These are phyloP conservation scores for Drosophila percnosoma DNA, from an alignment of 2,888 invertebrate genomes.

Conservation along the genomic window DNA sequence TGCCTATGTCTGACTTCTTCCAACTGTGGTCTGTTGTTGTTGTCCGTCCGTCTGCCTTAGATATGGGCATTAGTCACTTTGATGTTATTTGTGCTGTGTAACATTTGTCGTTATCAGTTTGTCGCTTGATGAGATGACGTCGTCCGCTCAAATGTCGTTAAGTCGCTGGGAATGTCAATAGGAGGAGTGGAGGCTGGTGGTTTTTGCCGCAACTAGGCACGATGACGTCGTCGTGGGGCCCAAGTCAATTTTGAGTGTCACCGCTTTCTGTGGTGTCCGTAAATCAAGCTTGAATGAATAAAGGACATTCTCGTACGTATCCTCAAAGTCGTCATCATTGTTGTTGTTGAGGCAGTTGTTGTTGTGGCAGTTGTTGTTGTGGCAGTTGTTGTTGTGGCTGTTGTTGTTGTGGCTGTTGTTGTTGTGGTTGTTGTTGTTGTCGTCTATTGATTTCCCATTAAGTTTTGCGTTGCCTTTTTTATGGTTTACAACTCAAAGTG, in stretches of 20 bases:
- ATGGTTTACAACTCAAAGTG: constrained; percentile 28
- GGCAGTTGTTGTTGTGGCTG: accelerated
- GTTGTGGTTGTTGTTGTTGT: background rate
- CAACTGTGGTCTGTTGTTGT: background rate
- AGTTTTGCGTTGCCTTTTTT: constrained; percentile 64
- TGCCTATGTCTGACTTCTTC: background rate
- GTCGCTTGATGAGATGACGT: constrained; percentile 28
- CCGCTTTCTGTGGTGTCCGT: constrained; percentile 13
- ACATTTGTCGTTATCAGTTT: constrained; percentile 35
- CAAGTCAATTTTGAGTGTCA: background rate
- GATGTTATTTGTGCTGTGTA: constrained; percentile 8
- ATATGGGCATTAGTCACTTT: constrained; percentile 40
- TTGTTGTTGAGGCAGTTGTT: background rate
- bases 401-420: background rate
- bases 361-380: background rate
- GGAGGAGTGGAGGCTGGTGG: background rate
- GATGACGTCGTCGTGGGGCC: background rate
- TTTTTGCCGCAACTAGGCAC: background rate
- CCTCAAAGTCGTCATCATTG: constrained; percentile 20
- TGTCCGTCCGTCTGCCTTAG: constrained; percentile 11
- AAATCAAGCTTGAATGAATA: constrained; percentile 36
- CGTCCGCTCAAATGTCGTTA: constrained; percentile 10
- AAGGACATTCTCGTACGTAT: constrained; percentile 13
- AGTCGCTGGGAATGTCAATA: background rate
- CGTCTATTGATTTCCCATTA: constrained; percentile 70